Evolutionary conservation across 2,888 invertebrate species (phyloP).

Genomic region (Anthrax anthrax): DNA sequence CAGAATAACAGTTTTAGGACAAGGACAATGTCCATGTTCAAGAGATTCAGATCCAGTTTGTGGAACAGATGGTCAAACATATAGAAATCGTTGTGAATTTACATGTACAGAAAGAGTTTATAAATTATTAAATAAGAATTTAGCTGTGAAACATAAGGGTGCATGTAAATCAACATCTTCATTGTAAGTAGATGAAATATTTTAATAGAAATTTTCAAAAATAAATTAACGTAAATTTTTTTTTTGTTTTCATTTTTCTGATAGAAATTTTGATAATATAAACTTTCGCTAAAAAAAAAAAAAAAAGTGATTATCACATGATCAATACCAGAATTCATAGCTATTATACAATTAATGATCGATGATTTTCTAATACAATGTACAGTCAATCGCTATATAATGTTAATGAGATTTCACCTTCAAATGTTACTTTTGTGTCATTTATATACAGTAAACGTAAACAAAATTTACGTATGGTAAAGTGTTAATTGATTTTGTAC

Average conservation of each 20-base stretch:
- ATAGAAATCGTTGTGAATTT: not conserved
- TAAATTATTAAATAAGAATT: not conserved
- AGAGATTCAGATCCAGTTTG: constrained; percentile 2
- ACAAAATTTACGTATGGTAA: too few relatives aligned
- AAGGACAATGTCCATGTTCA: not conserved
- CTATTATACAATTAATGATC: too few relatives aligned
- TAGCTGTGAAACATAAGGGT: not conserved
- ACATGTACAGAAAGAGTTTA: not conserved
- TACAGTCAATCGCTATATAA: not conserved
- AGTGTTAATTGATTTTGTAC: too few relatives aligned
- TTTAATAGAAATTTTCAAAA: not conserved
- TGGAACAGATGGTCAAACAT: constrained; percentile 1
- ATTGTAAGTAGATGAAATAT: not conserved
- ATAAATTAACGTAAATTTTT: not conserved
- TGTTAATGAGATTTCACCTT: too few relatives aligned
- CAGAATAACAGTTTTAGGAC: not conserved
- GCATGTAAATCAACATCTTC: not conserved
- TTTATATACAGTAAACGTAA: too few relatives aligned
- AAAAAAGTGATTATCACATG: not conserved
- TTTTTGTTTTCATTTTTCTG: not conserved
- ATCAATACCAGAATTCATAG: too few relatives aligned
- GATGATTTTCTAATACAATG: not conserved
- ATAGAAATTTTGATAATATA: not conserved
- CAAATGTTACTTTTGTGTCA: too few relatives aligned
- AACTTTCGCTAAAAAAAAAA: too few relatives aligned